These are phyloP conservation scores for Aradus depressus DNA, from an alignment of 2,888 invertebrate genomes.

Conservation along the genomic window DNA sequence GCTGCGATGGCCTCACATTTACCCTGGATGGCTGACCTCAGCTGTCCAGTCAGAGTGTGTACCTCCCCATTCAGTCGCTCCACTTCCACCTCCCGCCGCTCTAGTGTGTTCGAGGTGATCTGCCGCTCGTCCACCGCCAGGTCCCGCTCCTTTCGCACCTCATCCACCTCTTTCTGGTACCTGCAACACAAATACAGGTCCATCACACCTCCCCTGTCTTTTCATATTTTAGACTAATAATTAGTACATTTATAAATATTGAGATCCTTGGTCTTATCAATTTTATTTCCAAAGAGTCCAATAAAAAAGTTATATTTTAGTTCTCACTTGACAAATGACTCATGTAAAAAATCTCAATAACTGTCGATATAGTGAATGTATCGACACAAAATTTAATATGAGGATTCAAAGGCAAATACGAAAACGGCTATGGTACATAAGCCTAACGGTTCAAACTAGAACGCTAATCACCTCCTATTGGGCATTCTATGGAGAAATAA, in stretches of 20 bases:
- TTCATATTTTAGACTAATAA: neutral
- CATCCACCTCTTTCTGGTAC: conserved; percentile 17
- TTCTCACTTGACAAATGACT: too few species aligned
- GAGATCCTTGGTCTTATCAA: too few species aligned
- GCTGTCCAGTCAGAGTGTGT: conserved; percentile 50
- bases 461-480: too few species aligned
- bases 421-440: neutral
- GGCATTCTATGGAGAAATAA: too few species aligned
- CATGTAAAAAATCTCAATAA: too few species aligned
- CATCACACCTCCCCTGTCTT: neutral
- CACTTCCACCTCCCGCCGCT: conserved; percentile 59
- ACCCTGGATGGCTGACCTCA: conserved; percentile 60
- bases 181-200: conserved; percentile 4
- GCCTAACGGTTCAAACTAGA: too few species aligned
- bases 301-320: too few species aligned
- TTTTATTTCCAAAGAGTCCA: too few species aligned
- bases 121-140: conserved; percentile 63
- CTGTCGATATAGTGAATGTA: too few species aligned
- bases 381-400: too few species aligned
- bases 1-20: conserved; percentile 75
- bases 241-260: too few species aligned
- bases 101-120: conserved; percentile 56
- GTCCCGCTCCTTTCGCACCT: conserved; percentile 52
- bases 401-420: too few species aligned
- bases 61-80: conserved; percentile 61